Percentiles rank a stretch among this genome's conserved stretches.
Conservation (phyloP, 2,797 vertebrate genomes). For the Nannoperca australis region DNA sequence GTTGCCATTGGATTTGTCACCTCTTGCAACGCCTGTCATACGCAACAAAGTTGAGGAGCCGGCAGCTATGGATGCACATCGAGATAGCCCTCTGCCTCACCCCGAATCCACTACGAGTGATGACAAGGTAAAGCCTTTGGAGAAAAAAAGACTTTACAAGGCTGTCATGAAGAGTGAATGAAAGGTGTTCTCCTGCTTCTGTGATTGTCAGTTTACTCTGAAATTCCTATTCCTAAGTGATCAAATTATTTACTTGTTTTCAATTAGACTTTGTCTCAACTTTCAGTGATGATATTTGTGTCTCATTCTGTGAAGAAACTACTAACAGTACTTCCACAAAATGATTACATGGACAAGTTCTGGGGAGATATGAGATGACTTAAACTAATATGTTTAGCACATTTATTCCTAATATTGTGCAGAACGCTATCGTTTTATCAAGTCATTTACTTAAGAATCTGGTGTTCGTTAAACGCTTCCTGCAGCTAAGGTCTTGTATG, state of each 20-base stretch:
- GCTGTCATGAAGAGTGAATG: constrained; percentile 12
- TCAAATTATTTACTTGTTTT: constrained; percentile 18
- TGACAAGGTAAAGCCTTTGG: constrained; percentile 89
- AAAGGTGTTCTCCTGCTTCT: constrained; percentile 21
- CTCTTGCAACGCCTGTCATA: constrained; percentile 95
- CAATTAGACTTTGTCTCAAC: constrained; percentile 5
- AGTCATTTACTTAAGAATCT: constrained; percentile 28
- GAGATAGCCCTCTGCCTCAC: constrained; percentile 96
- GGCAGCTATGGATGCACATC: constrained; percentile 90
- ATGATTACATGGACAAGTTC: constrained; percentile 7
- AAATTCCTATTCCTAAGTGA: constrained; percentile 16
- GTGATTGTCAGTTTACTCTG: constrained; percentile 16
- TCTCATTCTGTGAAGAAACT: constrained; percentile 24
- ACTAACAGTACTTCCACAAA: constrained; percentile 40
- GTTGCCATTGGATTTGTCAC: constrained; percentile 98
- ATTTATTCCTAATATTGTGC: constrained; percentile 21
- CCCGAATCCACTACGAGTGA: constrained; percentile 98
- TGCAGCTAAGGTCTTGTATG: constrained; percentile 85
- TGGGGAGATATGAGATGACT: constrained; percentile 7
- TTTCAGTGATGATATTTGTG: background rate
- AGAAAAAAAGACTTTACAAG: background rate
- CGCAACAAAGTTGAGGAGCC: constrained; percentile 95
- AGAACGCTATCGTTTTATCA: constrained; percentile 26
- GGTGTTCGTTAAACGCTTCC: constrained; percentile 66
- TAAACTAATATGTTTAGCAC: background rate